These are phyloP conservation scores for Drosophila kokeensis DNA, from an alignment of 2,888 invertebrate species.

Conservation along the genomic window DNA sequence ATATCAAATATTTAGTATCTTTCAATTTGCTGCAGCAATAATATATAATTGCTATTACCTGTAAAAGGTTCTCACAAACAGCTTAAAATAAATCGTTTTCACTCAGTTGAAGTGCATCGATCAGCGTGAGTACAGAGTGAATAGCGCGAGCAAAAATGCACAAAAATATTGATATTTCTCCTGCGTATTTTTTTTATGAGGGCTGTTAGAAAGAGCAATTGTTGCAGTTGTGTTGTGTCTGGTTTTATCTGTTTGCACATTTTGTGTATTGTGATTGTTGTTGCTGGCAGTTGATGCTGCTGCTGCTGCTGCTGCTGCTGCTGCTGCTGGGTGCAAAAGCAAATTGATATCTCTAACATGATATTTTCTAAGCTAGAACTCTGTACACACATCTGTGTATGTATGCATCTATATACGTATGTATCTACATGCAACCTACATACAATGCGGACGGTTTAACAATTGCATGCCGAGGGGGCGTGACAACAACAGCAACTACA, in stretches of 20 bases:
- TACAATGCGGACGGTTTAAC: constrained; percentile 9
- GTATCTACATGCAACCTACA: not conserved
- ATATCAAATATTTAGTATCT: not conserved
- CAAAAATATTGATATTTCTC: not conserved
- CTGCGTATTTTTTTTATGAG: not conserved
- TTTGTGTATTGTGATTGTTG: constrained; percentile 26
- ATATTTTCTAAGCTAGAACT: constrained; percentile 37
- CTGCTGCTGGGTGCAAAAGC: constrained; percentile 44
- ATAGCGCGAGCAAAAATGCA: not conserved
- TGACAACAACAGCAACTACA: constrained; percentile 6
- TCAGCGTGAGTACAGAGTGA: not conserved
- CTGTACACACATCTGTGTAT: not conserved
- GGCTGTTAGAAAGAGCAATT: not conserved
- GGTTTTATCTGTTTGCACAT: constrained; percentile 4
- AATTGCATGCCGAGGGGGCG: constrained; percentile 31
- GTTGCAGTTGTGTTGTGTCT: not conserved
- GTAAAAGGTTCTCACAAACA: not conserved
- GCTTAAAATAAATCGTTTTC: not conserved
- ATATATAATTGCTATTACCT: not conserved
- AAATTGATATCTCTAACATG: constrained; percentile 63
- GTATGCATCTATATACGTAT: constrained; percentile 34
- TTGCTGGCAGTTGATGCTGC: constrained; percentile 21
- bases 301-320: constrained; percentile 18
- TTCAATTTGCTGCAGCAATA: not conserved
- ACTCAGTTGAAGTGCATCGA: not conserved